Percentiles rank a stretch among this genome's conserved stretches.
phyloP scores from a whole-genome alignment of 2,888 invertebrate species.

The Caenorhabditis sinica region DNA sequence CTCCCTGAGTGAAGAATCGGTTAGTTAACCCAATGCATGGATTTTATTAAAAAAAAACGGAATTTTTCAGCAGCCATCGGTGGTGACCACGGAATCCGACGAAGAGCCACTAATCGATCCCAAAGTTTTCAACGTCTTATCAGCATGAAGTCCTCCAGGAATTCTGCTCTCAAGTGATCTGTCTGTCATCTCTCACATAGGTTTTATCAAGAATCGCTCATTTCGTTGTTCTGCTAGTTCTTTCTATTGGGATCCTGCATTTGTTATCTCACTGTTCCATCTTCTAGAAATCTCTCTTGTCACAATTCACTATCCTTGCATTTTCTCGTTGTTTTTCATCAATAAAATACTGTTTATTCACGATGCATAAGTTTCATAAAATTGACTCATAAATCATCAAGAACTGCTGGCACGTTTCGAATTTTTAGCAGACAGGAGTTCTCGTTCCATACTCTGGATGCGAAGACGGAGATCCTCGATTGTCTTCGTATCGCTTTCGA shows the following conservation, averaged over 20 bases:
- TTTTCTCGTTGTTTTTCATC: background rate
- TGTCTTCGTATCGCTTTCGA: conserved; percentile 43
- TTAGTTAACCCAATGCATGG: background rate
- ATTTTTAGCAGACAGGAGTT: conserved; percentile 44
- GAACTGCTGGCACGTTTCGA: conserved; percentile 61
- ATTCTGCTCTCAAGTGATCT: background rate
- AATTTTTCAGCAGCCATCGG: conserved; percentile 12
- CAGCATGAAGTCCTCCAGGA: background rate
- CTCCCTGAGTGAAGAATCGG: conserved; percentile 23
- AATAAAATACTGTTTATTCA: conserved; percentile 16
- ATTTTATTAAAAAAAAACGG: background rate
- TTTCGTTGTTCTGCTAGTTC: no score
- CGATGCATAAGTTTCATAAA: background rate
- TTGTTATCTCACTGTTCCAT: background rate
- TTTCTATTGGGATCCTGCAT: no score
- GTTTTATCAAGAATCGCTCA: no score
- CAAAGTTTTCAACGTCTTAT: background rate
- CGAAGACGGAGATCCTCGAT: conserved; percentile 41
- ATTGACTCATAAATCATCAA: conserved; percentile 10
- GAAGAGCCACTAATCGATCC: conserved; percentile 19
- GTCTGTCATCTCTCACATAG: background rate
- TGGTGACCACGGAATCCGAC: conserved; percentile 9
- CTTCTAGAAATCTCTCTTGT: background rate
- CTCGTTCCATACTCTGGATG: conserved; percentile 53
- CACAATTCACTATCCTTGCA: background rate